Evolutionary conservation across 1,140 invertebrate genomes (phyloP).

Genomic region (Araneus ventricosus): DNA sequence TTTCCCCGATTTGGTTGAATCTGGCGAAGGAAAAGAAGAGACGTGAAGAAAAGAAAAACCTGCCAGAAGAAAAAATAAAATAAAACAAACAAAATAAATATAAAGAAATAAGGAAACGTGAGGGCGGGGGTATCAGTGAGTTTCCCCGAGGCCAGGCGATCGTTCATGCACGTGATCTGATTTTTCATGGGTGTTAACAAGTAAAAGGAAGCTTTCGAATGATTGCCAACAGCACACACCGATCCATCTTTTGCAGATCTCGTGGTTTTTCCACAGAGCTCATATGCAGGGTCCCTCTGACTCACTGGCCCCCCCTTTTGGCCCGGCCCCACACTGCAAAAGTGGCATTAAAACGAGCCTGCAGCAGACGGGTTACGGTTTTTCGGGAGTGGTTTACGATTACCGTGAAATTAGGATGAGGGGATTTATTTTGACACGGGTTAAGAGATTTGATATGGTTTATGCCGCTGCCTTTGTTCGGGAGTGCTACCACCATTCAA

Average conservation of each 20-base stretch:
- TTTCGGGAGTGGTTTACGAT: slow-evolving; percentile 17
- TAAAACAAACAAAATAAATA: background rate
- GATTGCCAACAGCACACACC: slow-evolving; percentile 70
- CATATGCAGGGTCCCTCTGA: background rate
- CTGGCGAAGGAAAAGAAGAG: background rate
- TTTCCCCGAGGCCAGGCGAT: slow-evolving; percentile 35
- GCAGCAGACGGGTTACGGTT: background rate
- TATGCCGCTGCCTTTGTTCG: background rate
- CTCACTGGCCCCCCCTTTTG: background rate
- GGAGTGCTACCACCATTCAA: slow-evolving; percentile 3
- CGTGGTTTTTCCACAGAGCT: slow-evolving; percentile 38
- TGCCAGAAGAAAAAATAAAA: background rate
- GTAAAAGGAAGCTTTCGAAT: slow-evolving; percentile 54
- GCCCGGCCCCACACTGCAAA: background rate
- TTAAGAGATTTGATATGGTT: slow-evolving; percentile 66
- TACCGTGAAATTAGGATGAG: slow-evolving; percentile 61
- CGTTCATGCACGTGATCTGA: slow-evolving; percentile 71
- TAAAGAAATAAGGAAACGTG: background rate
- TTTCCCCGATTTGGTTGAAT: background rate
- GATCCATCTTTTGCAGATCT: slow-evolving; percentile 68
- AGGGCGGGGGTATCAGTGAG: background rate
- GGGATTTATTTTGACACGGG: slow-evolving; percentile 46
- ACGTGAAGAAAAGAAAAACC: background rate
- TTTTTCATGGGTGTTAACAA: slow-evolving; percentile 74
- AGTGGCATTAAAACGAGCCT: background rate